Percentiles rank a stretch among this genome's conserved stretches.
Conservation (phyloP, 2,113 vertebrate species). For the Bos indicus region DNA sequence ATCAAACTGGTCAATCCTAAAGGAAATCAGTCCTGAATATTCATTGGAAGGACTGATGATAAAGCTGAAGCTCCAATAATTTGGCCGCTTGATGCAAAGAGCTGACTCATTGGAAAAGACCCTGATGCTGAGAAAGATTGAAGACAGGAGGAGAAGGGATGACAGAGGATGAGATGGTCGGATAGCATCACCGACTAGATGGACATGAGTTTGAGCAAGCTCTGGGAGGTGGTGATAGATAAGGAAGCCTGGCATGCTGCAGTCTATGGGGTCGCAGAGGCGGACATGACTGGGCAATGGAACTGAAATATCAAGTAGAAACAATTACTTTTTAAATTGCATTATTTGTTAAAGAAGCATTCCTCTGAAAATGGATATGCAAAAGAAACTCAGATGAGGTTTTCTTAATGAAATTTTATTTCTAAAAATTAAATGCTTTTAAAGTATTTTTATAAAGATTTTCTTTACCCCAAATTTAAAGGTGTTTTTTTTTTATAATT, state of each 20-base stretch:
- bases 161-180: neutral
- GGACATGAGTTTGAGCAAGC: neutral
- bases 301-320: neutral
- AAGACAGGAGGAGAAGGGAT: neutral
- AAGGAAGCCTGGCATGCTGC: neutral
- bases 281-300: rapidly evolving
- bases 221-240: neutral
- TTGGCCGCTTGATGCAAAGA: neutral
- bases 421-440: neutral
- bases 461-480: neutral
- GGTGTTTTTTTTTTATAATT: neutral
- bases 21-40: neutral
- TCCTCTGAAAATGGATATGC: neutral
- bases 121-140: neutral
- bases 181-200: neutral
- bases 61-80: neutral
- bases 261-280: neutral
- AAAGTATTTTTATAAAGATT: neutral
- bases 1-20: neutral
- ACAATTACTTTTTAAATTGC: neutral
- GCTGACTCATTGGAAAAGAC: neutral
- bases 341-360: neutral
- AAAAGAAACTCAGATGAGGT: neutral
- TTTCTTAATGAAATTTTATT: neutral
- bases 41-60: neutral